Base-by-base conservation (phyloP, 2,113 vertebrate species). In the Todiramphus chloris region DNA sequence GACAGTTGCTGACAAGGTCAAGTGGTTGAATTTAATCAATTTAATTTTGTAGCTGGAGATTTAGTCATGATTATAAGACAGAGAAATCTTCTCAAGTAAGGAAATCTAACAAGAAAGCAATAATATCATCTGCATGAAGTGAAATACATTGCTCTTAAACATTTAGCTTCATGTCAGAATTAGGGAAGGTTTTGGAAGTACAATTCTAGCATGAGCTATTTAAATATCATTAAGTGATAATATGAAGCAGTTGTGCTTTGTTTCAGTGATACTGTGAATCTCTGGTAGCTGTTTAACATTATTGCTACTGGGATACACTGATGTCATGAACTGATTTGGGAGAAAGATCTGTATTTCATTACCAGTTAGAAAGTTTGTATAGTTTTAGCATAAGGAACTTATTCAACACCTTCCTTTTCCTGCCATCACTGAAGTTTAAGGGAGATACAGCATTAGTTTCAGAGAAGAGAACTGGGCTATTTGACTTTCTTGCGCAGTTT, bases 1-100 rank as follows among this genome's bases (percentile, higher is more conserved):
- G 90, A 95, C 64, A 37, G 63, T 59, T 89, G 75, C 11, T 87
- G 94, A 93, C 92, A 94, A 96, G 90, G 94, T 95, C 95, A 97
- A 95, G 81, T 87, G 92, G 41, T 50, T 88, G 93, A 56, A 96
- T 97, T 95, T 97, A 97, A 97, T 95, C 56, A 96, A 94, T 89
- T 97, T 95, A n/a, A 93, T 93, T 95, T 95, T 96, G 94, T 82
- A 90, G 77, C 83, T 81, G 64, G 63, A 96, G 74, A 94, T 95
- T 96, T 95, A 96, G 89, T 86, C 63, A 77, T 77, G 77, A 66
- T 75, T 95, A 53, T 95, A 92, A 97, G 51, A 92, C 48, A 94
- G 73, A 94, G 83, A 91, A 94, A 51, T 67, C 91, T 86, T 91
- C 82, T 87, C 56, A 93, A 93, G 84, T 92, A 96, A 93, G 83